Conservation (phyloP, 1,140 invertebrate species). For the Bradysia coprophila region DNA sequence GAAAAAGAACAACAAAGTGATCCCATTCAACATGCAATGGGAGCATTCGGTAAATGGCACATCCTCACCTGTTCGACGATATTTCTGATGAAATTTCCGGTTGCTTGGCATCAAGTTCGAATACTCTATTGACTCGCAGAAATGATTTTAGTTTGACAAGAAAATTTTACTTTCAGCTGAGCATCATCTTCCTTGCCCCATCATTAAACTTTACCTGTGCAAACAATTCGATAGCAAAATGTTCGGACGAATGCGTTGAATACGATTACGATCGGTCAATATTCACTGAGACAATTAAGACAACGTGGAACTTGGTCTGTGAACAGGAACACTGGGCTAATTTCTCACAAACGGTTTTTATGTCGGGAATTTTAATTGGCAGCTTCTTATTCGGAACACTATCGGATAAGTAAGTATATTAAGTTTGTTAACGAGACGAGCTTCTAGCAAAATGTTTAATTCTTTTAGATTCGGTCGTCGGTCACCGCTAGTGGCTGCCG, state of each 20-base stretch:
- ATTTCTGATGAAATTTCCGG: constrained; percentile 48
- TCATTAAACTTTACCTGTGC: constrained; percentile 28
- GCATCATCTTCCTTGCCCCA: constrained; percentile 42
- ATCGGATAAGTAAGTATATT: constrained; percentile 43
- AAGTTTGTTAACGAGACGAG: neutral
- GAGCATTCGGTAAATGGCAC: constrained; percentile 51
- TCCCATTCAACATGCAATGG: constrained; percentile 24
- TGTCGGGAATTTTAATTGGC: constrained; percentile 49
- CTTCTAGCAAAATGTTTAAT: neutral
- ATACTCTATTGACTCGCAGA: neutral
- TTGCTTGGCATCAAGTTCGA: constrained; percentile 42
- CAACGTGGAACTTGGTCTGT: constrained; percentile 58
- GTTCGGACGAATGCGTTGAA: constrained; percentile 27
- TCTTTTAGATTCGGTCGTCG: constrained; percentile 33
- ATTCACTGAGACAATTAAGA: constrained; percentile 50
- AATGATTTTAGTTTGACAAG: neutral
- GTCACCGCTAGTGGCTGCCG: constrained; percentile 28
- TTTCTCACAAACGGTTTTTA: constrained; percentile 51
- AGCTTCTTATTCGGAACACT: constrained; percentile 40
- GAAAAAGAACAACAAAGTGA: too few relatives aligned
- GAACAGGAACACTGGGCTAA: constrained; percentile 38
- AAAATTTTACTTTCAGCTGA: constrained; percentile 8
- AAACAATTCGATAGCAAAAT: constrained; percentile 19
- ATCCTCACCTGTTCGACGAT: constrained; percentile 40
- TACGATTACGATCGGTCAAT: constrained; percentile 37